Evolutionary conservation across 1,140 invertebrate genomes (phyloP), one percentile per base, ranked within the genome.

Genomic region (Dreissena polymorpha): DNA sequence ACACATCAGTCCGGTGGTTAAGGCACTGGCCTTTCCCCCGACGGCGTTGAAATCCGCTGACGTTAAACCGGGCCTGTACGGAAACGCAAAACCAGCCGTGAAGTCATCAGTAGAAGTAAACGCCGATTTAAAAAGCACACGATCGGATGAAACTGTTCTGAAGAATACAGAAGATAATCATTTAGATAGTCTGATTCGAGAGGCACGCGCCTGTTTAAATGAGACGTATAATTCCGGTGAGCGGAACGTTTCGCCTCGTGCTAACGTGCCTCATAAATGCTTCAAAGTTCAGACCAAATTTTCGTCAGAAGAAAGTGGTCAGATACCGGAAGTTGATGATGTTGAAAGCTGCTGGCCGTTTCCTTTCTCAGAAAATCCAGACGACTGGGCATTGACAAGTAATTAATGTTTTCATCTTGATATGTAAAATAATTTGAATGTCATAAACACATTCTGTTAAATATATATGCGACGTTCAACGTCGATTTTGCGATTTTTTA

Each of bases 291-390:
- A 39, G 39, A 39, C 39, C 8, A 5, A 5, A 39, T 2, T 39
- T 39, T 39, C 39, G 67, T 14, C 67, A 18, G 23, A 21, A 16
- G 18, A 21, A 14, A 18, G 16, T 8, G 49, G 49, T 49, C 50
- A 18, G 12, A 23, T 10, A 72, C 25, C 70, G 70, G 21, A n/a
- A 60, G 57, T 23, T 18, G 57, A 60, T 60, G 57, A 3, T 25
- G 25, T 7, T 10, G 78, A 82, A n/a, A 29, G 50, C 13, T 27
- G 67, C 16, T 82, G 79, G 79, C 79, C 79, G 5, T 82, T 82
- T 55, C 79, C 79, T 12, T 82, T 82, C 49, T 74, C 79, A 16
- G 39, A 82, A 13, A 73, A 67, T 63, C 79, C 79, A 7, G 21
- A 23, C 6, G 79, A 82, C 63, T 73, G 63, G 70, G 39, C 57